Evolutionary conservation across 2,113 vertebrate genomes (phyloP), one percentile per base, ranked within the genome.

Genomic region (Microtus ochrogaster): DNA sequence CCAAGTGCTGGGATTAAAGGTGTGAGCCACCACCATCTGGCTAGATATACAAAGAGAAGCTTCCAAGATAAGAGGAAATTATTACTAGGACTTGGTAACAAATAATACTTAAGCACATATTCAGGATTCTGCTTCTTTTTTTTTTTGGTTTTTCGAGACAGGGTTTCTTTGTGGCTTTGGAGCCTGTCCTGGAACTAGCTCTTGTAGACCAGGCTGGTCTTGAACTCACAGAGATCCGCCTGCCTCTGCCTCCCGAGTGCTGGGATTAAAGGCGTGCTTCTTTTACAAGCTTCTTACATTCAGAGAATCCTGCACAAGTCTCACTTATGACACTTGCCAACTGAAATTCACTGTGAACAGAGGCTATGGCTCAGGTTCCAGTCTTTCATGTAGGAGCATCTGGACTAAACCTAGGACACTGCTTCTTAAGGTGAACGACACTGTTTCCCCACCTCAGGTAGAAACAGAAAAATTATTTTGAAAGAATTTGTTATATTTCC

Each of bases 311-410:
- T 55, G 87, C 82, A 52, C 28, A 95, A 61, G 86, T 28, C 61
- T 96, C 44, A 77, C 41, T 89, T 86, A 77, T 82, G 66, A 96
- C 28, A 95, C 44, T 4, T 74, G 78, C 70, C 77, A 86, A 72
- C 83, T 95, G 92, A 95, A 91, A 82, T 91, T 93, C 83, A 73
- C 91, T 74, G 3, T 95, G 89, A 92, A 86, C 36, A 96, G 52
- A 55, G 79, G 55, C 82, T 72, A 83, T 47, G 70, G 83, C 52
- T 95, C 52, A 63, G 63, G 77, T 21, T 73, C 70, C 24, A 86
- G 84, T 92, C 73, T 93, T 77, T 49, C 78, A 94, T 26, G 76
- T 19, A 95, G 92, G 22, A 95, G 73, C 92, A 87, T 83, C 39
- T 44, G 95, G 70, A 93, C 33, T 79, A 49, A n/a, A 94, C 44